Base-by-base conservation (phyloP, 1,140 invertebrate genomes). In the Pteromalus puparum region DNA sequence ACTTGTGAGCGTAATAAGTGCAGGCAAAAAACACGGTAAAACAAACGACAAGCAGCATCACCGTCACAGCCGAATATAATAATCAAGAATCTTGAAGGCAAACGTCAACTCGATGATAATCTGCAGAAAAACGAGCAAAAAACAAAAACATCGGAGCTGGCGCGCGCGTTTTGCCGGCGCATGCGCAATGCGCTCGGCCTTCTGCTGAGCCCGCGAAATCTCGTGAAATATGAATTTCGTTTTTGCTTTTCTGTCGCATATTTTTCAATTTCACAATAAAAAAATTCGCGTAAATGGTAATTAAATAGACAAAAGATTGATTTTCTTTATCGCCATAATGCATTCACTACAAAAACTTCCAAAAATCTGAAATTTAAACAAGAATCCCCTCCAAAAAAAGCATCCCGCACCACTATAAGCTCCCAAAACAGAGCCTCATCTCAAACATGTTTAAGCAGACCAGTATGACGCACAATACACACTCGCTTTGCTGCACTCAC, bases 21-120 rank as follows among this genome's bases (percentile, higher is more conserved):
- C 70, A 81, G 26, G 61, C 6, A 30, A 84, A 65, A 21, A 84
- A 21, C 4, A 81, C 28, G n/a, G 38, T n/a, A 15, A 75, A 34
- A 65, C 48, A 81, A 84, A 42, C 61, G 3, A 38, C 34, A 76
- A 84, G 42, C 46, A 84, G 26, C 77, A 81, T 84, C 12, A 84
- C 83, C 75, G 12, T 6, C 38, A 28, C 1, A 74, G 15, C 1
- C 9, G 5, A 75, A 28, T 67, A 28, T 68, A 1, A 46, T 2
- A 21, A 24, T 30, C 18, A 15, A 5, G 18, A n/a, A 61, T 6
- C 53, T 61, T 61, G 53, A 6, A 9, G 7, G 53, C n/a, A 30
- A 75, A 68, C 5, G n/a, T 70, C 1, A 30, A 68, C 21, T 2
- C 15, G 12, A 30, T 9, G 6, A 21, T 34, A 18, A n/a, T 4